Evolutionary conservation across 2,888 invertebrate species (phyloP).

Genomic region (Platycheirus rosarum): DNA sequence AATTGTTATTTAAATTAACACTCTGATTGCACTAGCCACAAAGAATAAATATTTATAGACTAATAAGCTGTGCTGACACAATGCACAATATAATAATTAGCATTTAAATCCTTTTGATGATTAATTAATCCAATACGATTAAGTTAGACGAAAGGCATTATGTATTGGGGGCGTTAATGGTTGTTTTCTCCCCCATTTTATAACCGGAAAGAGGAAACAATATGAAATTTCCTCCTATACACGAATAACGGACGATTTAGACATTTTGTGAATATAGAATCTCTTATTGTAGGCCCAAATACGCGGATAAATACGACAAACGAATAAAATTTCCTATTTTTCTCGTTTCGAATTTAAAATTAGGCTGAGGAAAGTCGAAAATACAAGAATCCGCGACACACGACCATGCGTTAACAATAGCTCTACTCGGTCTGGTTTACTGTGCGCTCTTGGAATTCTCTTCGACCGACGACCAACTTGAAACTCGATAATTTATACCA

Average conservation of each 20-base stretch:
- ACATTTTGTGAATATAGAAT: constrained; percentile 35
- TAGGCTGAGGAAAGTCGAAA: constrained; percentile 14
- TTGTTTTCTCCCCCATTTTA: constrained; percentile 5
- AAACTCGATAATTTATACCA: no score
- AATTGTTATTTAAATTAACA: constrained; percentile 68
- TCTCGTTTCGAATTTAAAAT: constrained; percentile 14
- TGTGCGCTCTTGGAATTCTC: constrained; percentile 66
- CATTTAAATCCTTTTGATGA: constrained; percentile 70
- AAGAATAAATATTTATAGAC: constrained; percentile 28
- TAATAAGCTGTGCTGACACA: no score
- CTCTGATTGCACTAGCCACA: constrained; percentile 45
- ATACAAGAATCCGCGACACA: constrained; percentile 44
- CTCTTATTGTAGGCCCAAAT: constrained; percentile 13
- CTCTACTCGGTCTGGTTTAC: constrained; percentile 70
- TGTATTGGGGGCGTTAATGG: constrained; percentile 25
- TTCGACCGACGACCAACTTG: constrained; percentile 45
- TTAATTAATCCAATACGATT: constrained; percentile 71
- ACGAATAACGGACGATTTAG: constrained; percentile 14
- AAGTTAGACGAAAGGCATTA: constrained; percentile 9
- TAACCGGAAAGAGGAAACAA: constrained; percentile 18
- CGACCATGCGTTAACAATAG: constrained; percentile 56
- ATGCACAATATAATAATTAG: constrained; percentile 54
- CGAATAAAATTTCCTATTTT: background rate
- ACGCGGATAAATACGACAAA: constrained; percentile 15
- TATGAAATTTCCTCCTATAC: constrained; percentile 26